Evolutionary conservation across 2,888 invertebrate genomes (phyloP).

Genomic region (Serripes groenlandicus): DNA sequence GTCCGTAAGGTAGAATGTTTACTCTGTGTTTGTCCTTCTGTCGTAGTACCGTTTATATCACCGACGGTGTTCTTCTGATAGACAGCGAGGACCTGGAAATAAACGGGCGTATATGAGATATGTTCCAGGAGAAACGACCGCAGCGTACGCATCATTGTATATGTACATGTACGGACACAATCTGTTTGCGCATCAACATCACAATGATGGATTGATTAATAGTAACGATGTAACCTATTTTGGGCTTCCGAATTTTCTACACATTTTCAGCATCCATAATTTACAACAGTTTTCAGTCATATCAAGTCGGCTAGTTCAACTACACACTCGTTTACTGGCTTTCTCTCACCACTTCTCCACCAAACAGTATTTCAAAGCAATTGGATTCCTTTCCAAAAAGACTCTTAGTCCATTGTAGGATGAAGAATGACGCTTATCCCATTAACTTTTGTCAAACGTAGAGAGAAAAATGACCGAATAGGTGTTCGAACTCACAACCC

Average conservation of each 20-base stretch:
- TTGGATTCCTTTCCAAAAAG: too few relatives aligned
- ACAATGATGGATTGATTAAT: background rate
- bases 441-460: too few relatives aligned
- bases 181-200: background rate
- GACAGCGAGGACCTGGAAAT: constrained; percentile 4
- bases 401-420: too few relatives aligned
- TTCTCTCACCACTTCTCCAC: too few relatives aligned
- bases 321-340: too few relatives aligned
- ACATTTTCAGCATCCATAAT: background rate
- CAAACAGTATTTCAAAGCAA: too few relatives aligned
- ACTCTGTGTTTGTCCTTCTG: background rate
- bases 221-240: background rate
- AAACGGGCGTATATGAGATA: background rate
- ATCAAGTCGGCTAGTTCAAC: too few relatives aligned
- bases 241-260: background rate
- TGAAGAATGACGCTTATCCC: too few relatives aligned
- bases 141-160: background rate
- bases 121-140: background rate
- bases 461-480: too few relatives aligned
- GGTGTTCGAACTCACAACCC: too few relatives aligned
- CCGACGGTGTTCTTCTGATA: constrained; percentile 18
- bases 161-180: background rate
- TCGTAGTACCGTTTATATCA: background rate
- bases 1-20: background rate
- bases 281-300: too few relatives aligned